A percentile compares a stretch with the other conserved stretches of the same genome.
Evolutionary conservation across 2,113 vertebrate species (phyloP).

Genomic region (Pholis gunnellus): DNA sequence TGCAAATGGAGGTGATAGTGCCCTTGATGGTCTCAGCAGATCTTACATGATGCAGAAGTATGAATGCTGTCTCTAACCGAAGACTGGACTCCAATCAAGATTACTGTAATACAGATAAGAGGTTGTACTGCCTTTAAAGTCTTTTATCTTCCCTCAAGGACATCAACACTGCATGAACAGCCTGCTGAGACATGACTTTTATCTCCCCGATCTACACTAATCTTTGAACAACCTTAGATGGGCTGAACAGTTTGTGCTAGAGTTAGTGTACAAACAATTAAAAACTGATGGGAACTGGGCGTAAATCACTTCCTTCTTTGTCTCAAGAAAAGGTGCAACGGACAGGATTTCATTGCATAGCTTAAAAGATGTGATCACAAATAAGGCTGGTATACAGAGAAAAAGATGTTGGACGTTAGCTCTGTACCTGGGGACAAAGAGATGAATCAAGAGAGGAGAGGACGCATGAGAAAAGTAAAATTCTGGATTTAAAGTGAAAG

Average conservation of each 20-base stretch:
- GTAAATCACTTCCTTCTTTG: not conserved
- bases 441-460: not conserved
- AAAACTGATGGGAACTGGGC: not conserved
- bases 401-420: not conserved
- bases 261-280: not conserved
- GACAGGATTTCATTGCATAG: not conserved
- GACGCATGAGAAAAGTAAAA: not conserved
- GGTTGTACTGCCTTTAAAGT: slow-evolving; percentile 28
- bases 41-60: slow-evolving; percentile 3
- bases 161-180: slow-evolving; percentile 38
- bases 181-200: not conserved
- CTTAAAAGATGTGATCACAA: not conserved
- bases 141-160: slow-evolving; percentile 68
- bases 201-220: slow-evolving; percentile 44
- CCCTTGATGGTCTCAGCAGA: not conserved
- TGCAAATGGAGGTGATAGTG: not conserved
- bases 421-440: not conserved
- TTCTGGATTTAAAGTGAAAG: not conserved
- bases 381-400: not conserved
- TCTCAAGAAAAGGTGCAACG: not conserved
- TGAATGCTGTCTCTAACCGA: not conserved
- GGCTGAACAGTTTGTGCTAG: slow-evolving; percentile 31
- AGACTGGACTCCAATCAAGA: slow-evolving; percentile 5
- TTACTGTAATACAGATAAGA: slow-evolving; percentile 50
- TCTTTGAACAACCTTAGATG: slow-evolving; percentile 41